Evolutionary conservation across 2,888 invertebrate genomes (phyloP), one percentile per base, ranked within the genome.

Genomic region (Coremacera marginata): DNA sequence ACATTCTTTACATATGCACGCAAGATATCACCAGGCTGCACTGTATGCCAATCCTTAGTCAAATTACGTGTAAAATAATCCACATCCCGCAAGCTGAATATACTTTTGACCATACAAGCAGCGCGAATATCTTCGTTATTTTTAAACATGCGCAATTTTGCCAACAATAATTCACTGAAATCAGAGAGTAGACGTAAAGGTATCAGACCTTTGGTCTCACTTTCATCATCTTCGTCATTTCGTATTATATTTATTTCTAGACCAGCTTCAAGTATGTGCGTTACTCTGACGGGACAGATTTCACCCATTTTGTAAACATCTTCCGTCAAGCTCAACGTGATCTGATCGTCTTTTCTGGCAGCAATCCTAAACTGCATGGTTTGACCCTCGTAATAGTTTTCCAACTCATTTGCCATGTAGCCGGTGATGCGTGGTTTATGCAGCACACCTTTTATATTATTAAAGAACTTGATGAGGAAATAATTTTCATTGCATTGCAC

Each of bases 371-470:
- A 89, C 44, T 83, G 83, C 77, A 85, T 85, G 3, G 88, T 87
- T 80, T 89, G 89, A 1, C 89, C 89, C 44, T 84, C 85, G 49
- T 83, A 83, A 25, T 88, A 84, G 3, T 81, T 78, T 27, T 77
- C 79, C 22, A 81, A 63, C 22, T 85, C 86, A 37, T 78, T 80
- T 3, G 81, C 70, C 70, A 84, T 81, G 0, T 83, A 72, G 0
- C 82, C 81, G 5, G 76, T 82, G 0, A 82, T 71, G 3, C 78
- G 82, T 71, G 85, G 84, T 31, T 85, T 87, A 76, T 86, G 87
- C 2, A 91, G 84, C 7, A 88, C 81, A 7, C 89, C 91, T 76
- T 86, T 89, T 7, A 90, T 82, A 76, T 87, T 86, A 65, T 88
- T 86, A 51, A 90, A 91, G 71, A 91, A 88, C 79, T 88, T 87